Evolutionary conservation across 2,888 invertebrate genomes (phyloP), one percentile per base, ranked within the genome.

Genomic region (Mellilla xanthometata): DNA sequence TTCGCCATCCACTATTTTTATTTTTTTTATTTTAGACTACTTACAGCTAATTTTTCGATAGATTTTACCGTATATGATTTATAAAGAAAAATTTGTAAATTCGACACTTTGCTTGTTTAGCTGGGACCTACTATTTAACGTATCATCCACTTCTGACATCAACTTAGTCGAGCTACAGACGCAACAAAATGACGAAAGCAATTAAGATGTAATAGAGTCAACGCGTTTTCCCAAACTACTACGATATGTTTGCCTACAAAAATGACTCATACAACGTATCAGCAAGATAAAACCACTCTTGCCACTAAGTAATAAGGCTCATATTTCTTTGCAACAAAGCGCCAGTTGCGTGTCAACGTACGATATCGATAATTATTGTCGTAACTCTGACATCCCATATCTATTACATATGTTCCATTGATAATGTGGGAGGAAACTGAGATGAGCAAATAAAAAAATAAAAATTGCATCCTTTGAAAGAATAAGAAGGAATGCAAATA

Each of bases 301-400:
- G 34, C 10, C 8, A n/a, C 1, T 8, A 11, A n/a, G 1, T 28
- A 33, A 26, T 3, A 27, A 10, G 8, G 15, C 24, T 24, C 15
- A 1, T 43, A 32, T 42, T 28, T 12, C 33, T 29, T 38, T 12
- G 30, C 2, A 10, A 15, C 47, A 53, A 34, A 36, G 45, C 40
- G 38, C 29, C 45, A 27, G 32, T 40, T 54, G 1, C 11, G n/a
- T 54, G 56, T 58, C 56, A 55, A 46, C 43, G 52, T 28, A 51
- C 56, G 54, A 54, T 58, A 55, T 47, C 45, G 36, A 31, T 54
- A 54, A 56, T 58, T 49, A 49, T 42, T 52, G 49, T n/a, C 15
- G 6, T 50, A 28, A 27, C 42, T 45, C 44, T 29, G 44, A 41
- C 38, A 53, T 49, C 44, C 36, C 28, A 39, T 28, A 26, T 49